Percentiles rank a stretch among this genome's conserved stretches.
These are phyloP conservation scores for Eupithecia inturbata DNA, from an alignment of 2,888 invertebrate species.

Conservation along the genomic window DNA sequence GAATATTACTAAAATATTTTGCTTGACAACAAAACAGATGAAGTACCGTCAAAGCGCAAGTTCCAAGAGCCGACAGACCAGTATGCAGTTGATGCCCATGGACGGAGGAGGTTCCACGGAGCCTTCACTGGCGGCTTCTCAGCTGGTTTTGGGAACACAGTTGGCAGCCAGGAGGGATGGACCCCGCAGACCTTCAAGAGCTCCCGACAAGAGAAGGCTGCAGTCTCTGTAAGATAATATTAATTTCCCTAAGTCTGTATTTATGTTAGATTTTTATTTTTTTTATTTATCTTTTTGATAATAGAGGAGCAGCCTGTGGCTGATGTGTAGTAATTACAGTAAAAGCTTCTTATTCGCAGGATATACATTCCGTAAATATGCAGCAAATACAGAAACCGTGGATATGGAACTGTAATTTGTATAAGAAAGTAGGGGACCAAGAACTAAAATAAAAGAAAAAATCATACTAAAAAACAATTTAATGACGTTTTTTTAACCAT, in stretches of 20 bases:
- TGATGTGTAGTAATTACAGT: background rate
- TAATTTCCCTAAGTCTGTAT: background rate
- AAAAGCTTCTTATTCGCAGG: too few relatives aligned
- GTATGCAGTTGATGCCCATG: slow-evolving; percentile 94
- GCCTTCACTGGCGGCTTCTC: slow-evolving; percentile 99
- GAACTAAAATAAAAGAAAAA: too few relatives aligned
- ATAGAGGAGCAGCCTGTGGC: background rate
- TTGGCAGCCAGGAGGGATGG: slow-evolving; percentile 98
- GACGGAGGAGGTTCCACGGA: slow-evolving; percentile 97
- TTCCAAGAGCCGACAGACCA: slow-evolving; percentile 90
- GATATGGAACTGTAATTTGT: too few relatives aligned
- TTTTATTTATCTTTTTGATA: background rate
- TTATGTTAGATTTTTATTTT: too few relatives aligned
- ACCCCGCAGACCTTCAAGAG: slow-evolving; percentile 89
- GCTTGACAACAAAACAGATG: slow-evolving; percentile 84
- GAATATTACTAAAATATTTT: background rate
- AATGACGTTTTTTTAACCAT: too few relatives aligned
- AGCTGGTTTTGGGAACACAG: slow-evolving; percentile 98
- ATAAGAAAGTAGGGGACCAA: too few relatives aligned
- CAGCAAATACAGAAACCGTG: too few relatives aligned
- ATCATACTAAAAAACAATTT: too few relatives aligned
- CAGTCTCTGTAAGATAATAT: slow-evolving; percentile 58
- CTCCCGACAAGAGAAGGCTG: slow-evolving; percentile 87
- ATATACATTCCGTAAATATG: too few relatives aligned
- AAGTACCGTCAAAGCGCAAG: slow-evolving; percentile 91